These are phyloP conservation scores for Arnoldichthys spilopterus DNA, from an alignment of 2,797 vertebrate species.

Conservation along the genomic window DNA sequence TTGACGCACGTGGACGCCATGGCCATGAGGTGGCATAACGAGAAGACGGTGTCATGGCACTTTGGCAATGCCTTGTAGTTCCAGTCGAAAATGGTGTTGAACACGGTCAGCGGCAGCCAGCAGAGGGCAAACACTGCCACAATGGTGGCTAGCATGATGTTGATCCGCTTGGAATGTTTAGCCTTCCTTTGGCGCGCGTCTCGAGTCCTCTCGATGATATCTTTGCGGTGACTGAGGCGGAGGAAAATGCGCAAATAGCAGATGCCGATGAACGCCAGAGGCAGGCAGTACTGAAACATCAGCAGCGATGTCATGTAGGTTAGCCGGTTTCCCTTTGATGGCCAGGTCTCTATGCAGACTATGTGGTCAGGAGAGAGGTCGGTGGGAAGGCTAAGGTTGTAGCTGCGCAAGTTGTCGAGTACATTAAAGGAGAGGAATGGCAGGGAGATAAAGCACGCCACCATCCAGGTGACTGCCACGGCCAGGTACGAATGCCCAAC, in stretches of 20 bases:
- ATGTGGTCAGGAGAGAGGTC: conserved; percentile 65
- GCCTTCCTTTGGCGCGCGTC: conserved; percentile 71
- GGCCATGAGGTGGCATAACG: conserved; percentile 82
- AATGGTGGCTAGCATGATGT: conserved; percentile 81
- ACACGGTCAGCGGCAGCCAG: conserved; percentile 85
- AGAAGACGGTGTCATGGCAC: conserved; percentile 84
- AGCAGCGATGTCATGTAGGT: conserved; percentile 84
- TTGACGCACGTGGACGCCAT: conserved; percentile 87
- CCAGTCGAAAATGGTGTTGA: conserved; percentile 87
- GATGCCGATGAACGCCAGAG: conserved; percentile 76
- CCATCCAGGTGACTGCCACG: conserved; percentile 79
- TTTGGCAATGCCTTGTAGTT: conserved; percentile 76
- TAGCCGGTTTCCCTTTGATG: conserved; percentile 70
- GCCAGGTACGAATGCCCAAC: conserved; percentile 83
- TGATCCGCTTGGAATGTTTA: conserved; percentile 78
- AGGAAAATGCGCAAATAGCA: conserved; percentile 86
- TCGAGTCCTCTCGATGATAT: conserved; percentile 81
- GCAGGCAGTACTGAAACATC: conserved; percentile 83
- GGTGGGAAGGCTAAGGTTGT: conserved; percentile 77
- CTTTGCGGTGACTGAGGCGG: conserved; percentile 79
- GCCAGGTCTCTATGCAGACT: conserved; percentile 83
- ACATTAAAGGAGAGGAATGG: conserved; percentile 80
- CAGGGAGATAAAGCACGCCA: conserved; percentile 80
- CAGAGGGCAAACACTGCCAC: conserved; percentile 81
- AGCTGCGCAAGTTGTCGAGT: conserved; percentile 71